These are phyloP conservation scores for Thymallus thymallus DNA, from an alignment of 2,113 vertebrate genomes.

Conservation along the genomic window DNA sequence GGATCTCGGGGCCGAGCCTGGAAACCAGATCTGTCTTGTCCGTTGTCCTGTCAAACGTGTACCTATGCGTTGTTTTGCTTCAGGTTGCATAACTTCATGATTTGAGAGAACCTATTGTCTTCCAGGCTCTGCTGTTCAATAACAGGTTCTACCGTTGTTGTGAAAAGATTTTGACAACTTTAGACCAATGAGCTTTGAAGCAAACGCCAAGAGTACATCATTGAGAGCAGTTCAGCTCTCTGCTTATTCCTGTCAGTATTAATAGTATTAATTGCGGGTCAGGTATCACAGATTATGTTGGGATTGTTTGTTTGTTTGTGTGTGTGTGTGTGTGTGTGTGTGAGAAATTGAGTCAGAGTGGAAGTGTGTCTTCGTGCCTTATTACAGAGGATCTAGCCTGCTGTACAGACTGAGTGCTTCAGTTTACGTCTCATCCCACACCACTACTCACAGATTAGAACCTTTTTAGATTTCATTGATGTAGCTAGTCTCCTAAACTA, in stretches of 20 bases:
- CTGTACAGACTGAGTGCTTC: neutral
- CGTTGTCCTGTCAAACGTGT: too few relatives aligned
- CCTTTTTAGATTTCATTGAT: neutral
- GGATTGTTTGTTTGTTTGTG: neutral
- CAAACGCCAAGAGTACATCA: neutral
- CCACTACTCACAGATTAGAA: conserved; percentile 6
- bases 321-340: neutral
- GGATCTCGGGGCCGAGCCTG: too few relatives aligned
- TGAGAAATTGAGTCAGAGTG: neutral
- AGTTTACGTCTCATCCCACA: conserved; percentile 1
- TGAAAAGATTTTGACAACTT: neutral
- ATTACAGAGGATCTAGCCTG: neutral
- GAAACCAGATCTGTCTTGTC: too few relatives aligned
- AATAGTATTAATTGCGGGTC: neutral
- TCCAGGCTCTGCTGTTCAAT: too few relatives aligned
- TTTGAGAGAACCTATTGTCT: too few relatives aligned
- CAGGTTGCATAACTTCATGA: too few relatives aligned
- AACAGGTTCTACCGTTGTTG: neutral
- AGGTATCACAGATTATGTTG: neutral
- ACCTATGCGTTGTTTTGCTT: too few relatives aligned
- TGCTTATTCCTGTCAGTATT: neutral
- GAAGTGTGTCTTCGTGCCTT: neutral
- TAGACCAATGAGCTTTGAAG: neutral
- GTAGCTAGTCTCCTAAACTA: neutral
- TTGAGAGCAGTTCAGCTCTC: neutral